phyloP scores from a whole-genome alignment of 2,113 vertebrate genomes.

The Scalopus aquaticus region DNA sequence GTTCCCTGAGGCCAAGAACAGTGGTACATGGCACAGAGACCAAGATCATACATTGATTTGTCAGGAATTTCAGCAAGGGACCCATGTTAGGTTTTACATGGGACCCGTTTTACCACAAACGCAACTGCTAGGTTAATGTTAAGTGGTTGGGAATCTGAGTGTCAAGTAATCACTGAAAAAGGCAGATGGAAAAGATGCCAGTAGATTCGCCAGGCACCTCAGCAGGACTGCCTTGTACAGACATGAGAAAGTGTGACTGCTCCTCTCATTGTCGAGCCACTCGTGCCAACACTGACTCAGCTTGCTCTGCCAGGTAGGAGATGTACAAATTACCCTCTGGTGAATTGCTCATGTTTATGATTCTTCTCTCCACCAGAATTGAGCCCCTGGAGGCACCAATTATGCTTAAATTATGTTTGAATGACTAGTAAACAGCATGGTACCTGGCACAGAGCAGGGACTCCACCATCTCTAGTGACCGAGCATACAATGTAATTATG shows the following conservation, averaged over 20 bases:
- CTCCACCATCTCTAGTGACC: neutral
- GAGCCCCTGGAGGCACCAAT: neutral
- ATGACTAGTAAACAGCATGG: neutral
- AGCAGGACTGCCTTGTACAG: neutral
- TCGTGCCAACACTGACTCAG: neutral
- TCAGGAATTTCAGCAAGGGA: neutral
- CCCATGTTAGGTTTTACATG: neutral
- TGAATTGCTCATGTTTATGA: neutral
- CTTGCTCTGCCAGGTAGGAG: neutral
- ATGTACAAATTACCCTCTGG: accelerated
- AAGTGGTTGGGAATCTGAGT: neutral
- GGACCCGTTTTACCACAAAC: neutral
- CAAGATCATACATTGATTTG: neutral
- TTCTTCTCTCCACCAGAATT: neutral
- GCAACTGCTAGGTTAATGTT: neutral
- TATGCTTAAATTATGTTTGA: neutral
- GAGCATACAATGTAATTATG: neutral
- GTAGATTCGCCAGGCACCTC: accelerated
- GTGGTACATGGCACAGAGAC: neutral
- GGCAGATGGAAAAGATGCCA: neutral
- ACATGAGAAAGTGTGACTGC: neutral
- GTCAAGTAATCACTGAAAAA: neutral
- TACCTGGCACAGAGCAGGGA: neutral
- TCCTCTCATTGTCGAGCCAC: neutral
- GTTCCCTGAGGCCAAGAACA: neutral